Evolutionary conservation across 2,113 vertebrate genomes (phyloP), one percentile per base, ranked within the genome.

Genomic region (Plestiodon gilberti): DNA sequence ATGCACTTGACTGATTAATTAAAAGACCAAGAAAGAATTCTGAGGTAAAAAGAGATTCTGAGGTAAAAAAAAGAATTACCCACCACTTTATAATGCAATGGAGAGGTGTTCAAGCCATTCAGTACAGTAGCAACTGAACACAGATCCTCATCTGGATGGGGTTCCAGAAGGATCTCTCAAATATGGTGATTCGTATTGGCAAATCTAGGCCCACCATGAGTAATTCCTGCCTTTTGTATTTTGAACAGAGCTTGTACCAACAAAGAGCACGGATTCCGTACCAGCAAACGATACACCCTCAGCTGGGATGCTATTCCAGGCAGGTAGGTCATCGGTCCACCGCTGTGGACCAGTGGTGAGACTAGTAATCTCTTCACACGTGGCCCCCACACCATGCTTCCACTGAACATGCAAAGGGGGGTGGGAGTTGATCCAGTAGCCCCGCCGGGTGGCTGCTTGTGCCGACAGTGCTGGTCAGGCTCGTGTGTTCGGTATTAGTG

Each of bases 241-340:
- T 35, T 90, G 80, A 33, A 67, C 87, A 97, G 96, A 93, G 90
- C 48, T 69, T 81, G 0, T 94, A 93, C n/a, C 94, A 91, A 0
- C 96, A 86, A 67, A 84, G 79, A 33, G 55, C 87, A n/a, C 89
- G 94, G 90, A 92, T 95, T 67, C 94, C 84, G 0, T 95, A 89
- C 4, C 96, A 94, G 79, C 96, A 93, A 61, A 38, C 92, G 5
- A 57, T 88, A 65, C 88, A 88, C 71, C 93, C 94, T 18, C 88
- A 91, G 59, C 79, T 95, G 14, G 90, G 95, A 13, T 95, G 93
- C 84, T 95, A 91, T 48, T 85, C 94, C 4, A 87, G 89, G 81
- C 96, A 96, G 96, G 96, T 96, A 71, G 1, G 80, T 88, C 57
- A 20, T 17, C 17, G 1, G 20, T 23, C 23, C 38, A 52, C 48